Evolutionary conservation across 2,797 vertebrate species (phyloP).

Genomic region (Tangara arthus): DNA sequence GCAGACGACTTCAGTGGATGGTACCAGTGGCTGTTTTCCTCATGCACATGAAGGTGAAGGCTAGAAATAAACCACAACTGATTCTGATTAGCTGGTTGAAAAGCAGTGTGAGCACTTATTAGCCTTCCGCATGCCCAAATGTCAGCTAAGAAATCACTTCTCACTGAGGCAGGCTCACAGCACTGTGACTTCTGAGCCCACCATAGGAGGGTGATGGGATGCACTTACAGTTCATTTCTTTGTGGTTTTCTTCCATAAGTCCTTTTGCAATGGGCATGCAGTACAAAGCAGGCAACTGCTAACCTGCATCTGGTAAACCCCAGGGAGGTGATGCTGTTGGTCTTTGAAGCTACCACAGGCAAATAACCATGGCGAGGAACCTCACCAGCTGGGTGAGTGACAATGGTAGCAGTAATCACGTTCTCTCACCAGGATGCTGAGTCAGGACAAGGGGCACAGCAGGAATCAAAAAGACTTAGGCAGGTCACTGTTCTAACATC

Average conservation of each 20-base stretch:
- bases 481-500: neutral
- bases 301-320: conserved; percentile 34
- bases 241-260: conserved; percentile 30
- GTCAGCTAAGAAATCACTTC: conserved; percentile 39
- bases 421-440: neutral
- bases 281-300: neutral
- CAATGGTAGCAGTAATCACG: neutral
- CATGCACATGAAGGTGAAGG: neutral
- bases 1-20: neutral
- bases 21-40: neutral
- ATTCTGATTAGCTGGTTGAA: conserved; percentile 20
- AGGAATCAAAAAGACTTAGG: neutral
- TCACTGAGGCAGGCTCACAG: neutral
- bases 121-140: neutral
- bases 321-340: neutral
- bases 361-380: neutral
- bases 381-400: neutral
- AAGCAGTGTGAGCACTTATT: neutral
- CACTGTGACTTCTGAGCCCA: neutral
- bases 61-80: neutral
- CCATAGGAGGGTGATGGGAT: neutral
- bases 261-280: neutral
- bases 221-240: conserved; percentile 29
- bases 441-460: neutral
- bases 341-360: conserved; percentile 38